Evolutionary conservation across 2,888 invertebrate species (phyloP), one percentile per base, ranked within the genome.

Genomic region (Ochropleura leucogaster): DNA sequence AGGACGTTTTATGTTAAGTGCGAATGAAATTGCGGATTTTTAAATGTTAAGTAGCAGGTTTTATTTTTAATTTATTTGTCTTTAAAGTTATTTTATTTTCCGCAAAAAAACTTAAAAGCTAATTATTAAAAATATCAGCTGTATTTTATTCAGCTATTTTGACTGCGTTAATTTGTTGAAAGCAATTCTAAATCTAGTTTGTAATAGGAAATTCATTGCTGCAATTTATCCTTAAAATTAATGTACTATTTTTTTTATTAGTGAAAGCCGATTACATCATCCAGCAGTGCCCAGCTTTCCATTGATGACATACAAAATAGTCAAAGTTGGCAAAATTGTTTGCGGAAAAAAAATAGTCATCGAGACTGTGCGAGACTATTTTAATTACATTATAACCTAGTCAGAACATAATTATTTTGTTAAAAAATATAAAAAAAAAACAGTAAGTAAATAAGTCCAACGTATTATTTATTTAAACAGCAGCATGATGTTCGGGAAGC

Each of bases 1-100:
- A 74, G 57, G 42, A 74, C n/a, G 80, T 81, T 84, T 85, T 82
- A 73, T 84, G 72, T 77, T 75, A 79, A 85, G 64, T 82, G 67
- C 72, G 46, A 71, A 65, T 73, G 47, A 77, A 81, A 75, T 66
- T 64, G 74, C 65, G 7, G 8, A 69, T 55, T 83, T 73, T 66
- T 66, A 72, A 80, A 73, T 65, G 60, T 74, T 79, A 81, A 78
- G 66, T 62, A 71, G 74, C 66, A 42, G 47, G 53, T 67, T 70
- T 77, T 60, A 62, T 68, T 66, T 67, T 68, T 49, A 14, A 80
- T 79, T 81, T 73, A 81, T 79, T 55, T 68, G 49, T 7, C 12
- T 74, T 73, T 69, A 59, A 78, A 59, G 70, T 16, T 66, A 68
- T 70, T 79, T 82, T 70, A 77, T 66, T 40, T 30, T n/a, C n/a